Percentiles rank a stretch among this genome's conserved stretches.
Evolutionary conservation across 2,113 vertebrate genomes (phyloP).

Genomic region (Jaculus jaculus): DNA sequence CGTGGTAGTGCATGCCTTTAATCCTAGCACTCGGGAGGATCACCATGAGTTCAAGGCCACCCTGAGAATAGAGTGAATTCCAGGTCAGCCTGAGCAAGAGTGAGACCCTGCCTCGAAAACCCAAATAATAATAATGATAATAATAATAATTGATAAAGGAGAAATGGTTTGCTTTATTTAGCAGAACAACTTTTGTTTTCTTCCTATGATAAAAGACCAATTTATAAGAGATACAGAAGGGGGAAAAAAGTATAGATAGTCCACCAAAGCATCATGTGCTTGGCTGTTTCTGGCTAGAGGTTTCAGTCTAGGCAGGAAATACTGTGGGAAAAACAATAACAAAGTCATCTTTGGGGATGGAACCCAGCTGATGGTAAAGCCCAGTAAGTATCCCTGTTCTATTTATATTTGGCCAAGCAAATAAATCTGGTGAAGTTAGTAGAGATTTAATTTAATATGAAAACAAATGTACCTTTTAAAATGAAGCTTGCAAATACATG

Average conservation of each 20-base stretch:
- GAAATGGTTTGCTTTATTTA: constrained; percentile 35
- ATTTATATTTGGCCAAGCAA: constrained; percentile 58
- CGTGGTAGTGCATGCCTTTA: too few relatives aligned
- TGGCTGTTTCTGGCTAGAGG: background rate
- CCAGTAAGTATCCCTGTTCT: constrained; percentile 73
- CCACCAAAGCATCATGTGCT: background rate
- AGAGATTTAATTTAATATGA: constrained; percentile 53
- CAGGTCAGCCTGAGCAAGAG: too few relatives aligned
- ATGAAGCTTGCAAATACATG: constrained; percentile 54
- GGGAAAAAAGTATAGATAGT: background rate
- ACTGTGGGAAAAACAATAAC: constrained; percentile 66
- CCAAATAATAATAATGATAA: too few relatives aligned
- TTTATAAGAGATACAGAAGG: background rate
- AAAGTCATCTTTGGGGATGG: constrained; percentile 72
- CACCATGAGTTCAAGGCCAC: too few relatives aligned
- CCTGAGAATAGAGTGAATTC: too few relatives aligned
- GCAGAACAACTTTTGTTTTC: constrained; percentile 29
- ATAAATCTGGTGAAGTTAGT: constrained; percentile 37
- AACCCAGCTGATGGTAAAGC: constrained; percentile 72
- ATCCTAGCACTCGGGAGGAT: too few relatives aligned
- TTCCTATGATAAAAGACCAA: constrained; percentile 22
- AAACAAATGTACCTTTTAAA: constrained; percentile 47
- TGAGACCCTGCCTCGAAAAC: too few relatives aligned
- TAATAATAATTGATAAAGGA: too few relatives aligned
- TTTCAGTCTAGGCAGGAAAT: constrained; percentile 77